Evolutionary conservation across 37 sponge, comb jelly and placozoan species (phyloP).

Genomic region (Corticium candelabrum): DNA sequence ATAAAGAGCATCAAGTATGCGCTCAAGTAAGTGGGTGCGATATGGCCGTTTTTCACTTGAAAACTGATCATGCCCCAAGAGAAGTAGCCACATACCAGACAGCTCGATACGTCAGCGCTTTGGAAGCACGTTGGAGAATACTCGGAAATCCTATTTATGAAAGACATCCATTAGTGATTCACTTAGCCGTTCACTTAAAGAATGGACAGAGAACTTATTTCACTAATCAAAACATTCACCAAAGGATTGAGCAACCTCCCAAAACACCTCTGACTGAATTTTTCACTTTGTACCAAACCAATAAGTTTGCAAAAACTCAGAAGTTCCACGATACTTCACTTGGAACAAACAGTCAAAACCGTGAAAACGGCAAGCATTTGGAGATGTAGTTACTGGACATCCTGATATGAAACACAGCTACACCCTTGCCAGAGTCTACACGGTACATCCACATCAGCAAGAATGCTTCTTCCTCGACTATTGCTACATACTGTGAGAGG

Average conservation of each 20-base stretch:
- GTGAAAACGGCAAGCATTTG: too few species aligned
- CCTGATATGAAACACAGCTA: too few species aligned
- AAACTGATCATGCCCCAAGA: background rate
- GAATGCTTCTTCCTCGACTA: conserved; percentile 34
- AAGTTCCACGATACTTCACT: background rate
- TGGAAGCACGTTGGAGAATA: conserved; percentile 39
- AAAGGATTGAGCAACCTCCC: conserved; percentile 10
- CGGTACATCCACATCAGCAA: conserved; percentile 17
- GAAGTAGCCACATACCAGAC: conserved; percentile 23
- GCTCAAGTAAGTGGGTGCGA: conserved; percentile 45
- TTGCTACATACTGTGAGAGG: conserved; percentile 33
- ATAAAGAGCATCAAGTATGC: conserved; percentile 43
- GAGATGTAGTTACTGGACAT: too few species aligned
- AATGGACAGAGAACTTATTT: too few species aligned
- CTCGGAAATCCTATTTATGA: conserved; percentile 33
- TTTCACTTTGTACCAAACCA: background rate
- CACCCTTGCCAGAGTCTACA: conserved; percentile 30
- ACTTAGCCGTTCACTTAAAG: conserved; percentile 32
- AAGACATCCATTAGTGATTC: conserved; percentile 18
- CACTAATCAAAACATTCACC: background rate
- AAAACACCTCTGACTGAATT: background rate
- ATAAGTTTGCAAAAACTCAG: too few species aligned
- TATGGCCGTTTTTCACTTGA: conserved; percentile 10
- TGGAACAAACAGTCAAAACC: too few species aligned
- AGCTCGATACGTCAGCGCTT: conserved; percentile 13